These are phyloP conservation scores for Pelmatolapia mariae DNA, from an alignment of 2,113 vertebrate species.

Conservation along the genomic window DNA sequence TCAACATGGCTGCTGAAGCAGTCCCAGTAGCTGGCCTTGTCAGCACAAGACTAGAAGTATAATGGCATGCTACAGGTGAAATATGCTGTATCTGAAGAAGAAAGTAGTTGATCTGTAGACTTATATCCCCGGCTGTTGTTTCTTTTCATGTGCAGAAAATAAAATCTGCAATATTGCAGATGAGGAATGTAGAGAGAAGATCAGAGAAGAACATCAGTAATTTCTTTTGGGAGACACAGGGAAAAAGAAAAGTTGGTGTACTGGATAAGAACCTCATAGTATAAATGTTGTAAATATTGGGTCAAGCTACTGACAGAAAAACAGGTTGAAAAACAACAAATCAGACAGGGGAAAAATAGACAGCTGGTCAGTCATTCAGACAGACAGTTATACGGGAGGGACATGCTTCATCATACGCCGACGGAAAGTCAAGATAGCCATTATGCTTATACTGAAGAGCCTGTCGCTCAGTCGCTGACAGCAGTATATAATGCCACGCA, in stretches of 20 bases:
- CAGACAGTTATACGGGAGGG: background rate
- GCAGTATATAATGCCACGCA: background rate
- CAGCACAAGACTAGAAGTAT: background rate
- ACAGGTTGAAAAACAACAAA: background rate
- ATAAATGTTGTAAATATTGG: background rate
- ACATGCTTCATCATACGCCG: background rate
- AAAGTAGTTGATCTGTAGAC: background rate
- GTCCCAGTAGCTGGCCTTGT: background rate
- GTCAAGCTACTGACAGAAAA: background rate
- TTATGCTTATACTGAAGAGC: conserved; percentile 6
- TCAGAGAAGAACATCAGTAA: background rate
- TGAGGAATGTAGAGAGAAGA: background rate
- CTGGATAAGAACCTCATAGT: background rate
- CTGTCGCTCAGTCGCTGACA: background rate
- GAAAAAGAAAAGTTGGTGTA: background rate
- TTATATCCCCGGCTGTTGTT: background rate
- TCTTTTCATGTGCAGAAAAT: background rate
- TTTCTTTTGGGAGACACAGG: background rate
- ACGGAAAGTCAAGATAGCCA: conserved; percentile 12
- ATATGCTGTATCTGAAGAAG: background rate
- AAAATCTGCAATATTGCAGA: background rate
- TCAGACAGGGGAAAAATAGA: background rate
- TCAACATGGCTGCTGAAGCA: background rate
- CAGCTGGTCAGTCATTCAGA: conserved; percentile 11
- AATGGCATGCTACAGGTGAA: conserved; percentile 1